Conservation (phyloP, 2,888 invertebrate species). For the Chrysodeixis includens region DNA sequence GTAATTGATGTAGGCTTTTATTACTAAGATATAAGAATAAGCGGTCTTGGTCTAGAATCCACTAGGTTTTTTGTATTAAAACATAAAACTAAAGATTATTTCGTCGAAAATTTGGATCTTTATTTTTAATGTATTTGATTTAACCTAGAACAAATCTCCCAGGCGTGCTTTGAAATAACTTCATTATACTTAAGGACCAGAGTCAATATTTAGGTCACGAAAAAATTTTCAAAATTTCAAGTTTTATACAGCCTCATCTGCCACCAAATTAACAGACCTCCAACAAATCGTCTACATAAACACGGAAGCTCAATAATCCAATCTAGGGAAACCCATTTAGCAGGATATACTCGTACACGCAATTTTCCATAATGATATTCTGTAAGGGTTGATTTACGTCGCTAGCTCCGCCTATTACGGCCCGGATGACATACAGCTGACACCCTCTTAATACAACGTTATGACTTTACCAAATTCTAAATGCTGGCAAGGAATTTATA, state of each 20-base stretch:
- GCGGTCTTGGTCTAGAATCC: too few relatives aligned
- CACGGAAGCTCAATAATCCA: slow-evolving; percentile 7
- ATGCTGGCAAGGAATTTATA: background rate
- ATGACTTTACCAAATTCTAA: slow-evolving; percentile 8
- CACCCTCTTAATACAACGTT: slow-evolving; percentile 8
- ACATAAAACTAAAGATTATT: too few relatives aligned
- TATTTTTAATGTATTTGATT: too few relatives aligned
- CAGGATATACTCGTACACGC: slow-evolving; percentile 2
- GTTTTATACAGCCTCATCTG: background rate
- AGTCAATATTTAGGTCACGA: too few relatives aligned
- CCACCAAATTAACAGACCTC: background rate
- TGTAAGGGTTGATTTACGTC: slow-evolving; percentile 2
- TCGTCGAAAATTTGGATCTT: too few relatives aligned
- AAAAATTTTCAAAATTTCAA: too few relatives aligned
- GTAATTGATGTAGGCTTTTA: too few relatives aligned
- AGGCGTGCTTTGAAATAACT: too few relatives aligned
- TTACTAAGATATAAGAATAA: too few relatives aligned
- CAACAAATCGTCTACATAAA: background rate
- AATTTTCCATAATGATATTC: slow-evolving; percentile 17
- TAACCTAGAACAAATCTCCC: too few relatives aligned
- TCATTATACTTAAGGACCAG: too few relatives aligned
- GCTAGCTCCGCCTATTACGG: background rate
- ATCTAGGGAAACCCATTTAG: background rate
- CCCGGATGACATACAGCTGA: slow-evolving; percentile 2
- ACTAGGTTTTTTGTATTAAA: too few relatives aligned